These are phyloP conservation scores for Aplidium turbinatum DNA, from an alignment of 23 tunicate genomes.

Conservation along the genomic window DNA sequence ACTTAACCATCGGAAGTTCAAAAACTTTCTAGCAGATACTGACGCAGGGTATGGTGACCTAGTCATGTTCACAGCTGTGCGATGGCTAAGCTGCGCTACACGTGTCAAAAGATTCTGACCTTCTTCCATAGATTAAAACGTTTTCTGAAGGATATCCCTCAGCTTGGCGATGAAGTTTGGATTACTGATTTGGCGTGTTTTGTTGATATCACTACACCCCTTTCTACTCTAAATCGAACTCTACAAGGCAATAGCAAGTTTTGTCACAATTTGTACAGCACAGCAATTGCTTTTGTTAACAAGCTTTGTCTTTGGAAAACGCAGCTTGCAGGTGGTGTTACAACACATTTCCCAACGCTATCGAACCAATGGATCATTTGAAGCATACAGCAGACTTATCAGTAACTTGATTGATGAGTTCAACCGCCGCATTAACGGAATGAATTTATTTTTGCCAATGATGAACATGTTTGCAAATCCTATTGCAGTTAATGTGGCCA, in stretches of 20 bases:
- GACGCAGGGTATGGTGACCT: conserved; percentile 63
- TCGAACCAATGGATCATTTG: conserved; percentile 46
- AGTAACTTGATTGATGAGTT: conserved; percentile 41
- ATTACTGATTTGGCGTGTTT: conserved; percentile 35
- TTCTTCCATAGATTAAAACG: conserved; percentile 30
- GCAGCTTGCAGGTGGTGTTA: conserved; percentile 70
- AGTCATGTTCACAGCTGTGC: conserved; percentile 46
- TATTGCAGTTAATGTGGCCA: conserved; percentile 28
- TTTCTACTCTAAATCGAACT: conserved; percentile 42
- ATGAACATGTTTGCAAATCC: conserved; percentile 55
- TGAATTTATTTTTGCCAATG: conserved; percentile 31
- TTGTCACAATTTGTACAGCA: conserved; percentile 56
- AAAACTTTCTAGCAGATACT: conserved; percentile 43
- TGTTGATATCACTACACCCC: conserved; percentile 59
- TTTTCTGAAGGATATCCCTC: conserved; percentile 54
- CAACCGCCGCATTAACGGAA: conserved; percentile 18
- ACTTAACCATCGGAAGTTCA: conserved; percentile 41
- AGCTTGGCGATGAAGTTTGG: conserved; percentile 51
- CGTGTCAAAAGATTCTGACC: conserved; percentile 56
- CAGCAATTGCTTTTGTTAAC: conserved; percentile 57
- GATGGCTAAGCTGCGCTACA: conserved; percentile 70
- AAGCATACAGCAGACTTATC: conserved; percentile 42
- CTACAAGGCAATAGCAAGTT: conserved; percentile 55
- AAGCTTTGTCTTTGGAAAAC: conserved; percentile 60
- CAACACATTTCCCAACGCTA: conserved; percentile 61